Evolutionary conservation across 2,113 vertebrate genomes (phyloP), one percentile per base, ranked within the genome.

Genomic region (Campylorhamphus procurvoides): DNA sequence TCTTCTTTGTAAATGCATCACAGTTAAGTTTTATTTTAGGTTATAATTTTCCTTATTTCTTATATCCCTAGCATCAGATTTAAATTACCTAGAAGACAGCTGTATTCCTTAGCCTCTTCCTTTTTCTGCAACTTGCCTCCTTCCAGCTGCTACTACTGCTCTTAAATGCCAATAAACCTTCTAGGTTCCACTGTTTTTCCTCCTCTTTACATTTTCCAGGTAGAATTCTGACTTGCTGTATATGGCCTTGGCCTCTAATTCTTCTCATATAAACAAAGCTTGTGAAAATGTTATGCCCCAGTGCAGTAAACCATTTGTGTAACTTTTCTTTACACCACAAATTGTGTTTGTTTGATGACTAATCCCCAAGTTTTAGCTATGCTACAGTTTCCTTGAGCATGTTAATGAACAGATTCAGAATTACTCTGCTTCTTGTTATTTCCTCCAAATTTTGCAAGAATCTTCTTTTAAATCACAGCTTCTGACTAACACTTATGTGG

Each of bases 271-370:
- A 92, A 89, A 93, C 44, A 79, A 84, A 95, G 62, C 44, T 58
- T 73, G 14, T 73, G 58, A 95, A 95, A 89, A 95, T 69, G 69
- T 91, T 92, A 87, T 24, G 63, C 87, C 68, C 93, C 89, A 76
- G 40, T 53, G 46, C 39, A 84, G 78, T 46, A 94, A 89, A 91
- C 9, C 25, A 18, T 76, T 58, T 44, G 47, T 50, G 53, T 76
- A 89, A 69, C 40, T 89, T 58, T 74, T 56, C 69, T 82, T 90
- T 93, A 72, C 40, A 84, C 56, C 56, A 87, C 58, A 87, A 85
- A 59, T 39, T 53, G 31, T 73, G 62, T 93, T 95, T 89, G 50
- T 77, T 90, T 95, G 67, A 96, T 7, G 4, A 66, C 35, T 88
- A 94, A 93, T 85, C 42, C 40, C 59, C 39, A 63, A 82, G n/a